These are phyloP conservation scores for Pseudochirops corinnae DNA, from an alignment of 2,797 vertebrate genomes.

Conservation along the genomic window DNA sequence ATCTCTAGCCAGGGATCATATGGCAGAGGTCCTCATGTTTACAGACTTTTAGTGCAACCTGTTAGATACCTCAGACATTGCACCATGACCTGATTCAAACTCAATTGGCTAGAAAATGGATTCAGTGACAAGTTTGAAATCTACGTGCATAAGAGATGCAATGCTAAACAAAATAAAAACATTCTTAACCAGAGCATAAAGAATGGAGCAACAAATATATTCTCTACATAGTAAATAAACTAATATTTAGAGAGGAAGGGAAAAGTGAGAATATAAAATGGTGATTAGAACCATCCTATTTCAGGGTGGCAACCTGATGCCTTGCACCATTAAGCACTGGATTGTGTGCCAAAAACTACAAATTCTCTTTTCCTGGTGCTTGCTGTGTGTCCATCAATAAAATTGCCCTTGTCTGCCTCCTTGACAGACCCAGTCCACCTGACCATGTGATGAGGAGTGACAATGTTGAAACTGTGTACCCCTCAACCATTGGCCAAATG, in stretches of 20 bases:
- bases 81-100: no score
- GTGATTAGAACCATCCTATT: not conserved
- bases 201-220: not conserved
- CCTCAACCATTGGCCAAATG: not conserved
- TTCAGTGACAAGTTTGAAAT: no score
- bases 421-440: not conserved
- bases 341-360: not conserved
- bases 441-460: not conserved
- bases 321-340: not conserved
- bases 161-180: not conserved
- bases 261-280: not conserved
- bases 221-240: not conserved
- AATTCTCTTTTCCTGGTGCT: not conserved
- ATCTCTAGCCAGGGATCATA: no score
- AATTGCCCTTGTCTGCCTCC: not conserved
- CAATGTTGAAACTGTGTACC: not conserved
- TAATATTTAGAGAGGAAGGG: not conserved
- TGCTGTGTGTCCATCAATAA: not conserved
- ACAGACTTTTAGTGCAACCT: no score
- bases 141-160: no score
- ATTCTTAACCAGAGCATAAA: not conserved
- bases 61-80: no score
- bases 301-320: not conserved
- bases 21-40: no score
- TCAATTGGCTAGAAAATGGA: no score